A percentile compares a stretch with the other conserved stretches of the same genome.
These are phyloP conservation scores for Sebastes flavidus DNA, from an alignment of 2,797 vertebrate genomes.

Conservation along the genomic window DNA sequence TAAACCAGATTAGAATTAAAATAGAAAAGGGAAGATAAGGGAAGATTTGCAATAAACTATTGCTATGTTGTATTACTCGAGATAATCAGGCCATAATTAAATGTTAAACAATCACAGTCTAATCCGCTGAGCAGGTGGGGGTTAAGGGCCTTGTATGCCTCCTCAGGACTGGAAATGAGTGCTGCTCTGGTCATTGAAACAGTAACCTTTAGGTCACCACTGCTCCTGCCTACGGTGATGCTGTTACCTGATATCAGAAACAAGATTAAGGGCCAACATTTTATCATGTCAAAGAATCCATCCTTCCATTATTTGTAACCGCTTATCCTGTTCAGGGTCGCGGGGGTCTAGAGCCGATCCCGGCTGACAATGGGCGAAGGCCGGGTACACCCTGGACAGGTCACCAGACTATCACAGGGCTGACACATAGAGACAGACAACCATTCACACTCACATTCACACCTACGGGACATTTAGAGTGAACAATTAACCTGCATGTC, in stretches of 20 bases:
- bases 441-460: no score
- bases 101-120: neutral
- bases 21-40: neutral
- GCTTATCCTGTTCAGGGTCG: no score
- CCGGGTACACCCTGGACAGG: no score
- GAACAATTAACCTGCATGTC: no score
- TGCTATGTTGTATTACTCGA: neutral
- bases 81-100: neutral
- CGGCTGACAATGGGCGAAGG: no score
- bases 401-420: no score
- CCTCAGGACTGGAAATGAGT: neutral
- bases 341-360: no score
- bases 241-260: neutral
- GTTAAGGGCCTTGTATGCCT: neutral
- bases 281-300: neutral
- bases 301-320: no score
- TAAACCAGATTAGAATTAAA: neutral
- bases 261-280: neutral
- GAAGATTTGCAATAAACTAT: neutral
- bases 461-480: no score
- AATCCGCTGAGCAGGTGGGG: neutral
- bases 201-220: neutral
- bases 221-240: neutral
- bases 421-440: no score
- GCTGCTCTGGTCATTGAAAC: neutral